Percentiles rank a stretch among this genome's conserved stretches.
Conservation (phyloP, 2,113 vertebrate genomes). For the Turnix velox region DNA sequence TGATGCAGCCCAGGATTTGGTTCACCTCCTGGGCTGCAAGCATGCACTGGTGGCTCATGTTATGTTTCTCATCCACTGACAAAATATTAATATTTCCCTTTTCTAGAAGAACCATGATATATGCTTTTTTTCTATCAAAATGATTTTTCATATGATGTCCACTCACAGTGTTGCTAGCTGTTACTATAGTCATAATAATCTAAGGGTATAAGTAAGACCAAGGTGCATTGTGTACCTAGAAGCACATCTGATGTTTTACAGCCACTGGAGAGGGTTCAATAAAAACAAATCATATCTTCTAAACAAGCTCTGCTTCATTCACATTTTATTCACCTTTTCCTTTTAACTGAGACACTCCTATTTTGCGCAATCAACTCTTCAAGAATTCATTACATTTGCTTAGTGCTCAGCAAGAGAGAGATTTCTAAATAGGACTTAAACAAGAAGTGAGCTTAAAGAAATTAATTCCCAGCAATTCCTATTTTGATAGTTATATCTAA, state of each 20-base stretch:
- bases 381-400: neutral
- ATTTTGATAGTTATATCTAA: neutral
- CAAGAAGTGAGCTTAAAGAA: neutral
- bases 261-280: neutral
- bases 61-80: no score
- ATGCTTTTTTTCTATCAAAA: neutral
- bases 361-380: neutral
- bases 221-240: neutral
- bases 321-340: neutral
- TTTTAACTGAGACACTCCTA: neutral
- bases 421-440: neutral
- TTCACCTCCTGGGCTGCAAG: no score
- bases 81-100: neutral
- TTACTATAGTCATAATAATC: neutral
- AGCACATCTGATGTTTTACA: neutral
- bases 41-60: no score
- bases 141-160: rapidly evolving
- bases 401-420: neutral
- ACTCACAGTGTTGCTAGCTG: neutral
- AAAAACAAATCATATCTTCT: neutral
- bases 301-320: neutral
- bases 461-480: neutral
- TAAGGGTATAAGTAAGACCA: neutral
- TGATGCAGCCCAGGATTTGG: no score
- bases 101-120: neutral